These are phyloP conservation scores for Nannospalax galili DNA, from an alignment of 2,113 vertebrate species.

Conservation along the genomic window DNA sequence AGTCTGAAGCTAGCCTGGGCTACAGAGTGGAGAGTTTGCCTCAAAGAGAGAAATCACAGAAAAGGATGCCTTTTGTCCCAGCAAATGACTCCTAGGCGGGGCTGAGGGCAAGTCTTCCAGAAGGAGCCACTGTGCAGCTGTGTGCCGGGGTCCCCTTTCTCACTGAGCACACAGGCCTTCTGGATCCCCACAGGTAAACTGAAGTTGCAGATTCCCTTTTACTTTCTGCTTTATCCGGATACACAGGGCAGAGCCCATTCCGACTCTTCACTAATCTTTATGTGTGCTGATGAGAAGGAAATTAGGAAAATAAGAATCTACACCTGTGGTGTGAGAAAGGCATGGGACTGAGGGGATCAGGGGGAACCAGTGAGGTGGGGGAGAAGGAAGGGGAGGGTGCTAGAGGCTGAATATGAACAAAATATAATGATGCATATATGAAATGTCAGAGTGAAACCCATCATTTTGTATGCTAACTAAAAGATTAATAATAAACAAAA, in stretches of 20 bases:
- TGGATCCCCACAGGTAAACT: fast-evolving
- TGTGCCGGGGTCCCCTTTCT: background rate
- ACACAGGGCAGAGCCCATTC: background rate
- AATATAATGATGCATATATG: background rate
- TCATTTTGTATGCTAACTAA: background rate
- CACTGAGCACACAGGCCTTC: background rate
- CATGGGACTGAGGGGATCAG: fast-evolving
- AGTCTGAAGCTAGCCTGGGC: background rate
- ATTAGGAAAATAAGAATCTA: too few species aligned
- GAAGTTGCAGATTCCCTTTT: background rate
- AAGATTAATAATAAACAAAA: slow-evolving; percentile 2
- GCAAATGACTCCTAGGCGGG: background rate
- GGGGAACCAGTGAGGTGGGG: too few species aligned
- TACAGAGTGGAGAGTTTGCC: background rate
- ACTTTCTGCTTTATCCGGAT: background rate
- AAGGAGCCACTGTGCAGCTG: fast-evolving
- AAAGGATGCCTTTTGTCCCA: background rate
- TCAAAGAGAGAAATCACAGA: background rate
- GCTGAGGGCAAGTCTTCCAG: fast-evolving
- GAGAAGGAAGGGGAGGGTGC: background rate
- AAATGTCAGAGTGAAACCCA: background rate
- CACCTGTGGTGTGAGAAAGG: background rate
- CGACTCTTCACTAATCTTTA: fast-evolving
- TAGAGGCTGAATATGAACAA: background rate
- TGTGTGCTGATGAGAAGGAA: background rate